Evolutionary conservation across 2,888 invertebrate genomes (phyloP), one percentile per base, ranked within the genome.

Genomic region (Pachliopta kotzebuea): DNA sequence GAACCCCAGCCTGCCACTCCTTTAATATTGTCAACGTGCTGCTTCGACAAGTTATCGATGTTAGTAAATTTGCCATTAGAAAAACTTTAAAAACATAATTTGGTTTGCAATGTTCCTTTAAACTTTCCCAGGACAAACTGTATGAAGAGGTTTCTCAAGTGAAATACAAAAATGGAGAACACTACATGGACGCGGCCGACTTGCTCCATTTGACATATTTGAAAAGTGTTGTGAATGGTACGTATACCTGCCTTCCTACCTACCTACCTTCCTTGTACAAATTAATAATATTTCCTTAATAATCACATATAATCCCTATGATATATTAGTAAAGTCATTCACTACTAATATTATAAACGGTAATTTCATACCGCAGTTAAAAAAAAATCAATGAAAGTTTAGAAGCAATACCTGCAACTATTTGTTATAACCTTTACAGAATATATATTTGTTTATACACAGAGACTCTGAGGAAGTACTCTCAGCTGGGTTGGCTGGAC

Each of bases 401-500:
- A 9, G 20, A 20, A 20, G 49, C 7, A 7, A 17, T 7, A 18
- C 7, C 6, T 9, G 2, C 17, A 20, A 49, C 8, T 17, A n/a
- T 2, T 2, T n/a, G n/a, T 7, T 21, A 18, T 20, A 50, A 1
- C 50, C 11, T 11, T 1, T 50, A 21, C 20, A 21, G 9, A 21
- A 50, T 14, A 9, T 50, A 7, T 50, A 50, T n/a, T 9, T 14
- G 14, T 52, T 21, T 4, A 9, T 2, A 21, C 21, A 52, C 29
- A 66, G 66, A 66, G 56, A 66, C 66, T 1, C 17, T 66, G 1
- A 20, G 66, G 6, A 63, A 66, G 29, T 69, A 69, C 56, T 52
- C 57, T 8, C 49, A 63, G 0, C 65, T 69, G 66, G 68, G 67
- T 0, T 69, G 57, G 60, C 20, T 69, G 20, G 69, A 69, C 56